phyloP scores from a whole-genome alignment of 2,888 invertebrate genomes.

The Syrphus vitripennis region DNA sequence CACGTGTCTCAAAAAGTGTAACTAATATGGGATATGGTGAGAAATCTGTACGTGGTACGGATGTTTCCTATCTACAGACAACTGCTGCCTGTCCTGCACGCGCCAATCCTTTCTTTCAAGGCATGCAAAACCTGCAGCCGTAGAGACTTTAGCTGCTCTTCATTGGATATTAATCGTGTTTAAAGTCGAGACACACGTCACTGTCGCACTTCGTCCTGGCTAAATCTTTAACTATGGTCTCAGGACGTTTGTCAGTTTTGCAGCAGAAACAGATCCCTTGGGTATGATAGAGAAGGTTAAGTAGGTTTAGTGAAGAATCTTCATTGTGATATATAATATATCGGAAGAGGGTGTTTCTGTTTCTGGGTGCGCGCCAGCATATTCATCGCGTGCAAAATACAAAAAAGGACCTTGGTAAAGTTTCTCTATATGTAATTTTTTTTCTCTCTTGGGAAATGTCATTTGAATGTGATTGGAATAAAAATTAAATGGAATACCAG shows the following conservation, averaged over 20 bases:
- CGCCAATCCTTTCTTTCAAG: constrained; percentile 53
- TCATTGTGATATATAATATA: constrained; percentile 24
- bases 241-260: constrained; percentile 37
- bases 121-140: constrained; percentile 50
- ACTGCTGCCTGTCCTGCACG: constrained; percentile 49
- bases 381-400: constrained; percentile 60
- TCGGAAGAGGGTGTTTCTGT: constrained; percentile 24
- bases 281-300: constrained; percentile 42
- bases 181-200: constrained; percentile 73
- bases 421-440: constrained; percentile 4
- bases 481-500: constrained; percentile 48
- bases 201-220: constrained; percentile 57
- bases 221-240: constrained; percentile 8
- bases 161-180: constrained; percentile 74
- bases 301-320: constrained; percentile 27
- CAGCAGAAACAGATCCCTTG: constrained; percentile 30
- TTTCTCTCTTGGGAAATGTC: constrained; percentile 72
- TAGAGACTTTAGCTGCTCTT: constrained; percentile 10
- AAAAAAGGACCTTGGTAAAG: constrained; percentile 6
- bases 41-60: constrained; percentile 64
- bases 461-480: constrained; percentile 73
- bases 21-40: constrained; percentile 39
- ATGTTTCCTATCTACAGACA: constrained; percentile 12
- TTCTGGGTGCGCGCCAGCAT: not conserved
- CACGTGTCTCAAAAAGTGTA: constrained; percentile 54